These are phyloP conservation scores for Aporophyla nigra DNA, from an alignment of 2,888 invertebrate genomes.

Conservation along the genomic window DNA sequence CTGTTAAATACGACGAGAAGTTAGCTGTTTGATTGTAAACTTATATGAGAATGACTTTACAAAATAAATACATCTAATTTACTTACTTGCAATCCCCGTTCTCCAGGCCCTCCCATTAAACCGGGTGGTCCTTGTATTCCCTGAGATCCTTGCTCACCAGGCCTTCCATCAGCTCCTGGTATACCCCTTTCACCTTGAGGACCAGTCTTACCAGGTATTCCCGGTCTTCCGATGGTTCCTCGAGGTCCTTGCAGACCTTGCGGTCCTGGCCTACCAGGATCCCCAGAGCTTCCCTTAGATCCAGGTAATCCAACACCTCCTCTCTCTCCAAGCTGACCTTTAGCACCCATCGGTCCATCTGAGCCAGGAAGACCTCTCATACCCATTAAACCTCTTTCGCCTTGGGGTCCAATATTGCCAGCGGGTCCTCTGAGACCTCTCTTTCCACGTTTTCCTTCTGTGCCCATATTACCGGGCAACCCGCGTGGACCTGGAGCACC, in stretches of 20 bases:
- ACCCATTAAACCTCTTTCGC: constrained; percentile 93
- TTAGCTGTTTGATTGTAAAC: background rate
- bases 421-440: constrained; percentile 94
- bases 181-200: constrained; percentile 94
- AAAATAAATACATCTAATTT: background rate
- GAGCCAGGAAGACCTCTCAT: constrained; percentile 93
- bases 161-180: constrained; percentile 96
- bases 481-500: constrained; percentile 94
- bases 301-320: constrained; percentile 90
- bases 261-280: constrained; percentile 92
- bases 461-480: constrained; percentile 93
- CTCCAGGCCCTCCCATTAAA: constrained; percentile 94
- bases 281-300: constrained; percentile 92
- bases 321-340: constrained; percentile 94
- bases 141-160: constrained; percentile 95
- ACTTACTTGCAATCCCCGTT: constrained; percentile 93
- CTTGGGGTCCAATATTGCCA: constrained; percentile 93
- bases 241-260: constrained; percentile 92
- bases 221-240: constrained; percentile 93
- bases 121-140: constrained; percentile 96
- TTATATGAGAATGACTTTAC: too few relatives aligned
- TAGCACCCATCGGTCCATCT: constrained; percentile 94
- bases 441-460: constrained; percentile 96
- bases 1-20: constrained; percentile 71
- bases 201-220: constrained; percentile 93